Evolutionary conservation across 2,888 invertebrate species (phyloP).

Genomic region (Arge pagana): DNA sequence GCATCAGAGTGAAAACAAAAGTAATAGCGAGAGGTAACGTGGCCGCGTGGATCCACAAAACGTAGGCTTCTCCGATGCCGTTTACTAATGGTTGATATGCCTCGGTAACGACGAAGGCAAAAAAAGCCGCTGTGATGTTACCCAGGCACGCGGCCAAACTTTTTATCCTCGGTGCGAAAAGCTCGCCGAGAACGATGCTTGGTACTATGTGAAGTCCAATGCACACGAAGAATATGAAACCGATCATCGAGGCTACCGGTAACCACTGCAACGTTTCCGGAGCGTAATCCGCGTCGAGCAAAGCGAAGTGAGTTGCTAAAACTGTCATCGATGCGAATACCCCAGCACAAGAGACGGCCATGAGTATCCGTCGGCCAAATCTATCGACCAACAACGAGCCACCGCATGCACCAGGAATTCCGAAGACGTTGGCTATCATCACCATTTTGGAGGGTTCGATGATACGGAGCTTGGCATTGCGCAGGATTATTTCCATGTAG

Average conservation of each 20-base stretch:
- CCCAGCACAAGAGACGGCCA: constrained; percentile 31
- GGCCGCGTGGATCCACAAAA: constrained; percentile 39
- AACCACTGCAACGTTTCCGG: constrained; percentile 37
- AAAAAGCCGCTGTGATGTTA: constrained; percentile 38
- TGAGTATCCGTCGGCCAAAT: constrained; percentile 21
- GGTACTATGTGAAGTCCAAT: constrained; percentile 40
- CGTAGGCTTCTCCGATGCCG: constrained; percentile 35
- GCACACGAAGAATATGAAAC: constrained; percentile 34
- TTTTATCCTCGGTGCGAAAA: constrained; percentile 43
- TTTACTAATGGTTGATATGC: constrained; percentile 42
- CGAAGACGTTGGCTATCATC: constrained; percentile 41
- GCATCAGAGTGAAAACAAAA: constrained; percentile 31
- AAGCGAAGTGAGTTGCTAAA: constrained; percentile 39
- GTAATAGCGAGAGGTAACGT: constrained; percentile 29
- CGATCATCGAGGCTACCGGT: constrained; percentile 35
- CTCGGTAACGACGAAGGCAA: constrained; percentile 40
- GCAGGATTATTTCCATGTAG: constrained; percentile 45
- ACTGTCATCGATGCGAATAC: constrained; percentile 30
- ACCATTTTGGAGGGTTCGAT: constrained; percentile 41
- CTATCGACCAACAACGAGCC: constrained; percentile 33
- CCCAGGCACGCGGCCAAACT: constrained; percentile 39
- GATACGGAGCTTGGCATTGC: constrained; percentile 34
- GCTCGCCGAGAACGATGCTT: constrained; percentile 41
- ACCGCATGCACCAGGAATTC: constrained; percentile 37
- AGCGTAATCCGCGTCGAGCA: constrained; percentile 32